A percentile compares a stretch with the other conserved stretches of the same genome.
phyloP scores from a whole-genome alignment of 2,797 vertebrate species.

The Galagoides demidoff region DNA sequence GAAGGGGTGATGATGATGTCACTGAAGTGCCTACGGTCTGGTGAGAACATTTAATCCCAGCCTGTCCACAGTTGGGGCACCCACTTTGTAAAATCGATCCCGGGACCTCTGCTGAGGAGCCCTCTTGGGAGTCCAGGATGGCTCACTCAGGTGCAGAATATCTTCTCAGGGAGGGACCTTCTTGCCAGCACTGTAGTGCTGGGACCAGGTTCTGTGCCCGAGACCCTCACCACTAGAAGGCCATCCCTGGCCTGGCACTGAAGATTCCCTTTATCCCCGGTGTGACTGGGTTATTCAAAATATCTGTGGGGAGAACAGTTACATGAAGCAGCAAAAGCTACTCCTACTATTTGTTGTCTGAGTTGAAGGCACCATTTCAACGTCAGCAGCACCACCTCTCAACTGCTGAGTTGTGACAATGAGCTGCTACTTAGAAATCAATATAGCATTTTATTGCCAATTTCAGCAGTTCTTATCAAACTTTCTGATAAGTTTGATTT shows the following conservation, averaged over 20 bases:
- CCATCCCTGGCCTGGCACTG: no score
- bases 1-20: not conserved
- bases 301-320: not conserved
- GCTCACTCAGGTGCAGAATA: not conserved
- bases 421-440: not conserved
- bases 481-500: not conserved
- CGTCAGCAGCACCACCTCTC: not conserved
- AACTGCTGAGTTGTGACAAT: not conserved
- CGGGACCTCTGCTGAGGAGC: not conserved
- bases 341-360: not conserved
- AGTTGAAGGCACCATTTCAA: not conserved
- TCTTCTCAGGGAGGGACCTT: not conserved
- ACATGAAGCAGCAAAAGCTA: not conserved
- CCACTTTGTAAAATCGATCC: not conserved
- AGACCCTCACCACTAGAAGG: no score
- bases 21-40: not conserved
- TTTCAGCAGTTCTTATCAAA: not conserved
- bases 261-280: not conserved
- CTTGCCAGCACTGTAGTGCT: fast-evolving
- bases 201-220: not conserved
- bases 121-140: not conserved
- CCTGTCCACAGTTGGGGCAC: not conserved
- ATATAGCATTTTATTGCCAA: not conserved
- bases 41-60: not conserved
- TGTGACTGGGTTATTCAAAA: not conserved